Evolutionary conservation across 2,797 vertebrate species (phyloP), one percentile per base, ranked within the genome.

Genomic region (Triplophysa yarkandensis): DNA sequence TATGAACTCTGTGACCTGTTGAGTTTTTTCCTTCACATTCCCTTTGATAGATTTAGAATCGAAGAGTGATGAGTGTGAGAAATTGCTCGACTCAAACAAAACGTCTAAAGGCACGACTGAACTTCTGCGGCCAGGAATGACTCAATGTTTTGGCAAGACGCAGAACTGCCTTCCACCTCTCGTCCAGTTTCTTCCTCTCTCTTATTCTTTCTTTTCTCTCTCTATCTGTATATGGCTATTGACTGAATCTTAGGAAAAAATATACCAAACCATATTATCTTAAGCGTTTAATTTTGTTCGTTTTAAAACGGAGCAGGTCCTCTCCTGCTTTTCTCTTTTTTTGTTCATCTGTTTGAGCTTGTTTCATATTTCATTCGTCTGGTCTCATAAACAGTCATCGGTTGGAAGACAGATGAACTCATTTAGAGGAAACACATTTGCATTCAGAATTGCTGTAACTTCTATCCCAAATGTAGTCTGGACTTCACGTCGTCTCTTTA

Each of bases 141-240:
- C 78, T 80, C 30, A 70, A 78, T 43, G 60, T 71, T 72, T 67
- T 73, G 73, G 74, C 79, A 71, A 55, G 76, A 77, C 74, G 30
- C 32, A 66, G 36, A 60, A 27, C 4, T 69, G 50, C 57, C 36
- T 34, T 72, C 61, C 39, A 69, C 55, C 68, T 77, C 21, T 27
- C 19, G 41, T 25, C 11, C 27, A 46, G 27, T 60, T 17, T 14
- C 54, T 65, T 14, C 34, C 36, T 32, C 19, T 52, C 32, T 73
- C n/a, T 77, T 11, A 27, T 14, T 60, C 50, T 58, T 25, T 68
- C 13, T 43, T 44, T 16, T 54, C 32, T 48, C 34, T 25, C 55
- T 60, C 25, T 14, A 30, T 54, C 25, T 44, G 25, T 78, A 25
- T 57, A 16, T 68, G 21, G 50, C 32, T 72, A 48, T 79, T 54